A percentile compares a stretch with the other conserved stretches of the same genome.
Evolutionary conservation across 2,797 vertebrate species (phyloP).

Genomic region (Meriones psammophilus): DNA sequence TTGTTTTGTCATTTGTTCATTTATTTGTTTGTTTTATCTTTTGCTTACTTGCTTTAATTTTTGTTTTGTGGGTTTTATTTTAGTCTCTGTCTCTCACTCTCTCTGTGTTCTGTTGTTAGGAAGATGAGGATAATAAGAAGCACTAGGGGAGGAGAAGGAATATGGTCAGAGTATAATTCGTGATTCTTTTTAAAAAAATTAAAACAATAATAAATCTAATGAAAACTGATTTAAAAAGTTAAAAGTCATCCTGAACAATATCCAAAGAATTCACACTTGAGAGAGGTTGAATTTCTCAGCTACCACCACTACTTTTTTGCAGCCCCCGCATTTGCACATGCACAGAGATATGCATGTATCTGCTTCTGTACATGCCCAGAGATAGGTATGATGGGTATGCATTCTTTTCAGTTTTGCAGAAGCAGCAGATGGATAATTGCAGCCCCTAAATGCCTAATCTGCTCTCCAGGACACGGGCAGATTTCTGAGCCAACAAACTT

Average conservation of each 20-base stretch:
- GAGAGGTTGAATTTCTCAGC: slow-evolving; percentile 55
- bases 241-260: slow-evolving; percentile 27
- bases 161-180: background rate
- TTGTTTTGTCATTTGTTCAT: background rate
- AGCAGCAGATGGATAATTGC: slow-evolving; percentile 91
- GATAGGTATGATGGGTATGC: slow-evolving; percentile 75
- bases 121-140: background rate
- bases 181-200: background rate
- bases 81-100: background rate
- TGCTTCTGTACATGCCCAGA: slow-evolving; percentile 38
- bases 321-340: slow-evolving; percentile 49
- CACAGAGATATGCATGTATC: slow-evolving; percentile 75
- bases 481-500: slow-evolving; percentile 92
- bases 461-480: slow-evolving; percentile 89
- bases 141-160: background rate
- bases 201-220: background rate
- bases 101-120: background rate
- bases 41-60: background rate
- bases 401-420: slow-evolving; percentile 86
- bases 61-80: background rate
- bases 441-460: slow-evolving; percentile 90
- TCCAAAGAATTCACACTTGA: slow-evolving; percentile 27
- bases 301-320: background rate
- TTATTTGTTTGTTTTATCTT: background rate
- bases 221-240: background rate